Percentiles rank a stretch among this genome's conserved stretches.
These are phyloP conservation scores for Lamellibrachia satsuma DNA, from an alignment of 2,888 invertebrate genomes.

Conservation along the genomic window DNA sequence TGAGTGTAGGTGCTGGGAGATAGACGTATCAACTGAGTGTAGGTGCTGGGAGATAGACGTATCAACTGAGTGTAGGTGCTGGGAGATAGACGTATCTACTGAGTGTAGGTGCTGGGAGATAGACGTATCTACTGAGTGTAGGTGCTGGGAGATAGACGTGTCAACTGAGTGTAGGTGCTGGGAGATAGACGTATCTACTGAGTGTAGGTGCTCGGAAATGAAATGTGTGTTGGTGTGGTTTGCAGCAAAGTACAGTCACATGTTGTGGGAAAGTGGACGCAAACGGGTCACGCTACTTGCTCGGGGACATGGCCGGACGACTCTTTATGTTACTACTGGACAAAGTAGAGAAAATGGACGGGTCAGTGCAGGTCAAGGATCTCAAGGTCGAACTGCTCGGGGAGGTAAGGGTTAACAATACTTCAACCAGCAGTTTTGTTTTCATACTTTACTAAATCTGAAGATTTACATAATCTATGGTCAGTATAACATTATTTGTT, in stretches of 20 bases:
- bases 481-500: neutral
- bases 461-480: neutral
- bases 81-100: too few species aligned
- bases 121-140: too few species aligned
- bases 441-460: neutral
- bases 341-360: slow-evolving; percentile 74
- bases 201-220: neutral
- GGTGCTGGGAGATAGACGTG: too few species aligned
- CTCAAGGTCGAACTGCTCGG: slow-evolving; percentile 92
- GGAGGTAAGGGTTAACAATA: slow-evolving; percentile 59
- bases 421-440: neutral
- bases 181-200: too few species aligned
- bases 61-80: too few species aligned
- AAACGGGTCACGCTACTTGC: slow-evolving; percentile 83
- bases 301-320: slow-evolving; percentile 93
- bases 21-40: too few species aligned
- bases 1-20: too few species aligned
- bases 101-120: too few species aligned
- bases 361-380: slow-evolving; percentile 80
- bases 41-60: too few species aligned
- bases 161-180: too few species aligned
- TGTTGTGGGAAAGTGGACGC: slow-evolving; percentile 94
- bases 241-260: slow-evolving; percentile 88
- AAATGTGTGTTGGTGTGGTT: slow-evolving; percentile 32
- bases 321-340: slow-evolving; percentile 95